Evolutionary conservation across 35 echinoderm and acorn worm species (phyloP), one percentile per base, ranked within the genome.

Genomic region (Apostichopus parvimensis): DNA sequence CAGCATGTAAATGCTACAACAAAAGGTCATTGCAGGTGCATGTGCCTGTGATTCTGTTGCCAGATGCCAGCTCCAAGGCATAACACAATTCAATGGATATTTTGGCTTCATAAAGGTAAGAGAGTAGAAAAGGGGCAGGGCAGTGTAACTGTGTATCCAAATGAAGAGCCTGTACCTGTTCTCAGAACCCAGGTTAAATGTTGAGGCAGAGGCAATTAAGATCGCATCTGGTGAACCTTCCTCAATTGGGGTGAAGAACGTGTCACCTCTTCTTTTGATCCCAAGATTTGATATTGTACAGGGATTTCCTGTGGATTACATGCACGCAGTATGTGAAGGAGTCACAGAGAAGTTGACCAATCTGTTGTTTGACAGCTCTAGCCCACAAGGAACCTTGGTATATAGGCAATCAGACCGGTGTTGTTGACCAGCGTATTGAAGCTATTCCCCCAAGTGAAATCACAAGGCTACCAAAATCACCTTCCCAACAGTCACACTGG

Each of bases 31-130:
- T 77, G 65, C 70, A 8, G 34, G 13, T 17, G 87, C 87, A 76
- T 90, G 66, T 56, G 73, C 87, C 26, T 90, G 87, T 75, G 70
- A 90, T 52, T 75, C 65, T 75, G 87, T 77, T 8, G 87, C 87
- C 17, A 76, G 70, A 34, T 90, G 87, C 68, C 87, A 90, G 68
- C 87, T 77, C 4, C 87, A 90, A 90, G 87, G 68, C 53, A 71
- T 90, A 23, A 54, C 54, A 53, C 87, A 90, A 14, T 90, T 26
- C 22, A 90, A 90, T 75, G 87, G 87, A 11, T 75, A 55, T 15
- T 77, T 75, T 55, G 87, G 87, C 26, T 75, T 11, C 87, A 90
- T 24, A 73, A 71, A 90, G 87, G 87, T 17, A 52, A 86, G 53
- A 56, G 21, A 20, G 68, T 90, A 53, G 68, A 68, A 71, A 90